These are phyloP conservation scores for Rhagoletis zephyria DNA, from an alignment of 1,140 invertebrate species.

Conservation along the genomic window DNA sequence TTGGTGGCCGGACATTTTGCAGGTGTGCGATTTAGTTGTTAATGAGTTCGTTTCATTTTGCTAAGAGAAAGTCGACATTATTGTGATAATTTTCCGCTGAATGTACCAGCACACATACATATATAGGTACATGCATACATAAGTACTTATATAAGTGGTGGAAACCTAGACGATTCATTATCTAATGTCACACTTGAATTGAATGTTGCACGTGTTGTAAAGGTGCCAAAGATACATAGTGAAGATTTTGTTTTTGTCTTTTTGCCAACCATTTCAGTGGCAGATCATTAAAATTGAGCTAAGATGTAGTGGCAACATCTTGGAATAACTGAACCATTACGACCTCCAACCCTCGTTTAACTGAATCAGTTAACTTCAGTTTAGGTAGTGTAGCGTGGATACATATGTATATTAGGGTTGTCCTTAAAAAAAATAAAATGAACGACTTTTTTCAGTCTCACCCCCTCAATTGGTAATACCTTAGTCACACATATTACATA, in stretches of 20 bases:
- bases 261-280: background rate
- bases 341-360: too few relatives aligned
- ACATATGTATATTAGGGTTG: too few relatives aligned
- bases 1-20: conserved; percentile 15
- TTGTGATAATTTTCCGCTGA: conserved; percentile 15
- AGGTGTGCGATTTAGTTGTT: conserved; percentile 47
- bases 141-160: background rate
- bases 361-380: too few relatives aligned
- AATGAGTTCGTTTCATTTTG: conserved; percentile 50
- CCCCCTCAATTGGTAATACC: too few relatives aligned
- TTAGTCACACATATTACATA: too few relatives aligned
- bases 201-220: conserved; percentile 27
- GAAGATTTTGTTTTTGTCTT: background rate
- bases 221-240: background rate
- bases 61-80: conserved; percentile 39
- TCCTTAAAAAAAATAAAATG: too few relatives aligned
- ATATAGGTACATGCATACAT: background rate
- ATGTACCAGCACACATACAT: background rate
- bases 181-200: conserved; percentile 30
- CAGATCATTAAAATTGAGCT: too few relatives aligned
- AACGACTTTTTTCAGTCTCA: too few relatives aligned
- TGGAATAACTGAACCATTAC: too few relatives aligned
- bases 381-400: too few relatives aligned
- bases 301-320: too few relatives aligned
- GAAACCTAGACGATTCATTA: conserved; percentile 6